phyloP scores from a whole-genome alignment of 2,888 invertebrate genomes.

The Eupithecia tripunctaria region DNA sequence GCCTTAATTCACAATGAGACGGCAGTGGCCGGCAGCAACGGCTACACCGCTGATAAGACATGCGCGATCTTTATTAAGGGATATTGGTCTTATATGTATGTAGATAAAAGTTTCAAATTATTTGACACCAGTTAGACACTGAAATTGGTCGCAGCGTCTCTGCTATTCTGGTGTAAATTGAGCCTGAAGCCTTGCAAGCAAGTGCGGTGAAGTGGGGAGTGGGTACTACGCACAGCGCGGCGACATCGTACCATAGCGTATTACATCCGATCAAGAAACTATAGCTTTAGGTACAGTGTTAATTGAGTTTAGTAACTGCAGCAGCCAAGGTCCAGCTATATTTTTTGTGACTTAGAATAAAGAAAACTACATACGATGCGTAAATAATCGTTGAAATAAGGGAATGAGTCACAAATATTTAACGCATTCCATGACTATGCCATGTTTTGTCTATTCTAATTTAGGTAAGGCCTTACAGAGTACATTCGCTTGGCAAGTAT shows the following conservation, averaged over 20 bases:
- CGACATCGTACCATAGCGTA: too few species aligned
- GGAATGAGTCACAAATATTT: background rate
- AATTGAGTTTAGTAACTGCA: background rate
- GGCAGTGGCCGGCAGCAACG: background rate
- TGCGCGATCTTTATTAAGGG: too few species aligned
- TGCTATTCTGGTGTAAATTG: background rate
- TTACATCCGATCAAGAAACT: too few species aligned
- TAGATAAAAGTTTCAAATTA: too few species aligned
- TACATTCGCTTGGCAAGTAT: background rate
- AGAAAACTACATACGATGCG: background rate
- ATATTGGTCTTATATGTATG: too few species aligned
- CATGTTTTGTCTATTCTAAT: background rate
- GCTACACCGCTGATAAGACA: too few species aligned
- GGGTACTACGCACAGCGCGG: too few species aligned
- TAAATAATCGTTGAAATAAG: background rate
- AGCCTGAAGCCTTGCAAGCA: too few species aligned
- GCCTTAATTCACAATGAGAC: background rate
- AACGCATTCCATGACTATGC: background rate
- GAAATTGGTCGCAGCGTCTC: too few species aligned
- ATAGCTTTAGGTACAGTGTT: background rate
- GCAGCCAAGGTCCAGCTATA: too few species aligned
- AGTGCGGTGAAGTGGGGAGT: too few species aligned
- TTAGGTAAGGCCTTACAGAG: background rate
- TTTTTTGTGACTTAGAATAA: background rate
- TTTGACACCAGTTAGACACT: background rate